Evolutionary conservation across 2,113 vertebrate genomes (phyloP).

Genomic region (Gambusia holbrooki): DNA sequence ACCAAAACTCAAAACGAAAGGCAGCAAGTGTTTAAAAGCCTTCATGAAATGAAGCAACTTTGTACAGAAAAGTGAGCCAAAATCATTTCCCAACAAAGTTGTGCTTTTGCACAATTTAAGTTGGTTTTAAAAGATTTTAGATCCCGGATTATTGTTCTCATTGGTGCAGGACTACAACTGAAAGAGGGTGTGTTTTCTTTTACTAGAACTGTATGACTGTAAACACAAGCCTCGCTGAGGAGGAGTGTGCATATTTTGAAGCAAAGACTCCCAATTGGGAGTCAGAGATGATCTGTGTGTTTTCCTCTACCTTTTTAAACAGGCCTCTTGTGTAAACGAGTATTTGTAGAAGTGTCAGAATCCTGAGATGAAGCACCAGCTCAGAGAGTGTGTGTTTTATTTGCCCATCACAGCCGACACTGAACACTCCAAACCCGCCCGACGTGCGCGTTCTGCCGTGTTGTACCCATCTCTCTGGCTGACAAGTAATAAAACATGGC

Average conservation of each 20-base stretch:
- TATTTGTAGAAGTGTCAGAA: conserved; percentile 38
- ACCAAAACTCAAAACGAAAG: not conserved
- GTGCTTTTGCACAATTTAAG: not conserved
- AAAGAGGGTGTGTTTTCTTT: not conserved
- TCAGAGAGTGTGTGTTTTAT: conserved; percentile 12
- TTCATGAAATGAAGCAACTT: not conserved
- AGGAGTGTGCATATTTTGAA: conserved; percentile 18
- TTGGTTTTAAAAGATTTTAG: not conserved
- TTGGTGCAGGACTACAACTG: not conserved
- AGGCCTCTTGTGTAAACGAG: conserved; percentile 44
- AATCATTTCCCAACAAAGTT: not conserved
- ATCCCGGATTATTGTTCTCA: not conserved
- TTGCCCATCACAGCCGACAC: conserved; percentile 3
- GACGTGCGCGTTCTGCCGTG: conserved; percentile 58
- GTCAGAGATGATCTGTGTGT: conserved; percentile 54
- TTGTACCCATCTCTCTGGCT: conserved; percentile 74
- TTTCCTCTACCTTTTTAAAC: conserved; percentile 49
- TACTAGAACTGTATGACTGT: not conserved
- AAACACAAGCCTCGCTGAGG: conserved; percentile 54
- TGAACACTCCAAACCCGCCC: conserved; percentile 8
- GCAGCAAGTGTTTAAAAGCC: not conserved
- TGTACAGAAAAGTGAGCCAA: not conserved
- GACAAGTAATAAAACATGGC: conserved; percentile 91
- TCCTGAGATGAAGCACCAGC: conserved; percentile 8
- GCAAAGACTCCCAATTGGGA: conserved; percentile 37